These are phyloP conservation scores for Maniola hyperantus DNA, from an alignment of 2,888 invertebrate species.

Conservation along the genomic window DNA sequence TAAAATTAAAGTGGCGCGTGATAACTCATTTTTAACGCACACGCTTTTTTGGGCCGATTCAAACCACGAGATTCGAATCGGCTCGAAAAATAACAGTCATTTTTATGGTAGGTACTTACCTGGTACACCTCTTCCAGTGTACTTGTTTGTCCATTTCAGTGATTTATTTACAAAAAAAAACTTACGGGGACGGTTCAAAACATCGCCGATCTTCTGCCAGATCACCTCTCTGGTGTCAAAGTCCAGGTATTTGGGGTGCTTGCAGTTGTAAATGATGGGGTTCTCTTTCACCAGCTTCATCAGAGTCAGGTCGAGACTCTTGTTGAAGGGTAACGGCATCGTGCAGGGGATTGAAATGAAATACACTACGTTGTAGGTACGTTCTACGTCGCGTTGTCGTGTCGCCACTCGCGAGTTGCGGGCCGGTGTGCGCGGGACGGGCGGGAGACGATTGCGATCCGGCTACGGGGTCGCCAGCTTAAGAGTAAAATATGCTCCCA, in stretches of 20 bases:
- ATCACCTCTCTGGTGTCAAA: constrained; percentile 64
- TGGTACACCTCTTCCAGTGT: too few relatives aligned
- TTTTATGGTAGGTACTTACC: too few relatives aligned
- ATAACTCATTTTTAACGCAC: too few relatives aligned
- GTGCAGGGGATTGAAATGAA: too few relatives aligned
- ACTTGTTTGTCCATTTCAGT: too few relatives aligned
- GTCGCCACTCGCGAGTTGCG: not conserved
- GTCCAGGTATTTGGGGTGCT: constrained; percentile 63
- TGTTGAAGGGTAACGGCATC: constrained; percentile 69
- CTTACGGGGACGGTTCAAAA: constrained; percentile 64
- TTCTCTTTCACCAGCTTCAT: constrained; percentile 63
- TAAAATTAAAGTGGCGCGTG: too few relatives aligned
- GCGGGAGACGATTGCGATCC: constrained; percentile 40
- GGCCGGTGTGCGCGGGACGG: constrained; percentile 31
- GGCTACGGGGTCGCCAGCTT: constrained; percentile 25
- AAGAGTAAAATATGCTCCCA: not conserved
- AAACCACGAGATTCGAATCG: too few relatives aligned
- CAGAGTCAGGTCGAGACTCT: constrained; percentile 59
- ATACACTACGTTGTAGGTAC: too few relatives aligned
- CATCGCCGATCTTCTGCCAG: constrained; percentile 73
- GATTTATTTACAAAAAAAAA: constrained; percentile 34
- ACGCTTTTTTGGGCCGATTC: too few relatives aligned
- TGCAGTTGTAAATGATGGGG: constrained; percentile 60
- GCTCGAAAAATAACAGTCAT: too few relatives aligned
- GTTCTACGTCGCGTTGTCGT: constrained; percentile 24